Evolutionary conservation across 2,797 vertebrate species (phyloP).

Genomic region (Sphenopsis melanotis): DNA sequence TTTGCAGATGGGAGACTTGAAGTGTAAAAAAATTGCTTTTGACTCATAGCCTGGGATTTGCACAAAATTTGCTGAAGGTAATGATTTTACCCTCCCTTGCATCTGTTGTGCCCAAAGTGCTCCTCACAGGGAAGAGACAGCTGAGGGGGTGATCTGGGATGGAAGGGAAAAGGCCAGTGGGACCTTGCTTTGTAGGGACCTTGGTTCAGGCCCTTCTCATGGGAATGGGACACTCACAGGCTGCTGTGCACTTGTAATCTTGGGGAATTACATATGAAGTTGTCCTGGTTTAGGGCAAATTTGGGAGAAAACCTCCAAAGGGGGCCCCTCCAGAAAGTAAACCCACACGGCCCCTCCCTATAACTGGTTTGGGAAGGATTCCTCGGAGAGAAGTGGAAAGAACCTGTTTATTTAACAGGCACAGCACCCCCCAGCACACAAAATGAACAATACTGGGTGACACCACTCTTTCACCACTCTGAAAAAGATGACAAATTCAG

Average conservation of each 20-base stretch:
- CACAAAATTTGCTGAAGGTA: neutral
- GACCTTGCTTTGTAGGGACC: neutral
- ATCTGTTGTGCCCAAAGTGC: rapidly evolving
- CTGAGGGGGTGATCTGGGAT: neutral
- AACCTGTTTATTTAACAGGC: too few species aligned
- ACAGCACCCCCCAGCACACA: too few species aligned
- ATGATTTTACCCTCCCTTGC: neutral
- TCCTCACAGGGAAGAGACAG: neutral
- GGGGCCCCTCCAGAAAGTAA: too few species aligned
- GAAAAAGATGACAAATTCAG: too few species aligned
- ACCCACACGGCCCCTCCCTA: too few species aligned
- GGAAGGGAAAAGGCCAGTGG: neutral
- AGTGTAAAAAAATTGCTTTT: neutral
- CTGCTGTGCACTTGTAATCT: neutral
- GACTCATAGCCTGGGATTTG: neutral
- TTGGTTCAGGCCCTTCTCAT: neutral
- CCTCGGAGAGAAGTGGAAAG: too few species aligned
- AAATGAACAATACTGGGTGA: too few species aligned
- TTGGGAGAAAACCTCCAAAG: too few species aligned
- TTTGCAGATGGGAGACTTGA: neutral
- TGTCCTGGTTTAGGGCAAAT: too few species aligned
- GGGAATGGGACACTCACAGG: neutral
- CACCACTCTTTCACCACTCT: too few species aligned
- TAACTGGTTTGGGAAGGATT: too few species aligned
- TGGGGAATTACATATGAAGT: too few species aligned